phyloP scores from a whole-genome alignment of 2,888 invertebrate genomes.

The Tanypteryx hageni region DNA sequence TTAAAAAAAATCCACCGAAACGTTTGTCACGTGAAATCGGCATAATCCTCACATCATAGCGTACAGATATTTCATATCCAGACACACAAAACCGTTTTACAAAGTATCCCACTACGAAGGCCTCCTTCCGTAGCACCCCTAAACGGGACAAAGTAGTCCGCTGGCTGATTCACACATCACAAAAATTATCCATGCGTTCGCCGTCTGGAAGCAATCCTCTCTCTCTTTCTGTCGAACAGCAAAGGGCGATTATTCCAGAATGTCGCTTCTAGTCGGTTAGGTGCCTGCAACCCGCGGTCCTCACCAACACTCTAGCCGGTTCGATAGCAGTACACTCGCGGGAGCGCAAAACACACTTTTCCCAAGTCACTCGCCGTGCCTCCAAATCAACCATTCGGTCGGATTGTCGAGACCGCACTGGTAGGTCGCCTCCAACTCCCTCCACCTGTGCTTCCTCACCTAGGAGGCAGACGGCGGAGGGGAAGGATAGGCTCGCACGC shows the following conservation, averaged over 20 bases:
- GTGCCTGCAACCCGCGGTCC: neutral
- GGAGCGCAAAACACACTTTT: neutral
- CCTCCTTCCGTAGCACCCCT: neutral
- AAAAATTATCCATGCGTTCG: neutral
- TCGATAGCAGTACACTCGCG: neutral
- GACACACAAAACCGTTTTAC: too few species aligned
- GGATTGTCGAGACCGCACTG: conserved; percentile 28
- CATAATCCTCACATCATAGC: too few species aligned
- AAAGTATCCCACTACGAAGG: too few species aligned
- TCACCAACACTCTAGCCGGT: neutral
- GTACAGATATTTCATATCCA: too few species aligned
- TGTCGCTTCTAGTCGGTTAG: too few species aligned
- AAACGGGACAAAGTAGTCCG: conserved; percentile 37
- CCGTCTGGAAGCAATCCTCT: too few species aligned
- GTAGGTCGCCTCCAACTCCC: neutral
- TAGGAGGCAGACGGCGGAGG: neutral
- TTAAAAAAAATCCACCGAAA: too few species aligned
- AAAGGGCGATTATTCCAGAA: too few species aligned
- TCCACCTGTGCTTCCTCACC: conserved; percentile 35
- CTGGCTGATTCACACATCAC: conserved; percentile 20
- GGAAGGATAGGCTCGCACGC: conserved; percentile 3
- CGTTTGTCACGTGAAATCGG: too few species aligned
- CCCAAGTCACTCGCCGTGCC: neutral
- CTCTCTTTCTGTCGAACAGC: too few species aligned
- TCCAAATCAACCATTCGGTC: neutral